Evolutionary conservation across 2,797 vertebrate genomes (phyloP).

Genomic region (Gorsachius magnificus): DNA sequence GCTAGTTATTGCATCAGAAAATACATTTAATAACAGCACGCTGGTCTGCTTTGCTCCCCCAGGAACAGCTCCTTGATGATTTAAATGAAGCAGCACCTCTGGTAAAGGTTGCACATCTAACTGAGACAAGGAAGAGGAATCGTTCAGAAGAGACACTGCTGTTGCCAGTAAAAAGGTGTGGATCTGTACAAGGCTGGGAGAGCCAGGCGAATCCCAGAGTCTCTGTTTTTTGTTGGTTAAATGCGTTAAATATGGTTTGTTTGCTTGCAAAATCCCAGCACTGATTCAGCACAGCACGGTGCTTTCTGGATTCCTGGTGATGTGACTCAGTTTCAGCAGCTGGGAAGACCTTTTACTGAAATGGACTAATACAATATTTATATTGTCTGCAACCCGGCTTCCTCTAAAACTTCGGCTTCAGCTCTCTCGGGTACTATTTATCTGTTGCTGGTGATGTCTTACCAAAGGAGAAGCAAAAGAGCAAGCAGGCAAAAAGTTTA

Average conservation of each 20-base stretch:
- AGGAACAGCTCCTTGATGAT: background rate
- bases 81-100: background rate
- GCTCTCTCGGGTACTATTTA: background rate
- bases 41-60: background rate
- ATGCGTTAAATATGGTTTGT: background rate
- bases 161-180: background rate
- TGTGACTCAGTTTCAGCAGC: background rate
- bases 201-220: background rate
- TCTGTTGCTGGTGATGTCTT: background rate
- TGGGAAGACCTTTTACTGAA: background rate
- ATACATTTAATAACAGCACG: background rate
- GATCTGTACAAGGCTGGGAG: background rate
- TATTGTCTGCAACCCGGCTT: background rate
- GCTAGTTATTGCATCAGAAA: background rate
- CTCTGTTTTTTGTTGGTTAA: background rate
- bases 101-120: background rate
- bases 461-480: background rate
- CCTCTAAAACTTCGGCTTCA: background rate
- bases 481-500: background rate
- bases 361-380: background rate
- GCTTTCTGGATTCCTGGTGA: background rate
- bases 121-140: background rate
- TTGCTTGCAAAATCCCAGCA: background rate
- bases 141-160: rapidly evolving
- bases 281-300: rapidly evolving